Percentiles rank a stretch among this genome's conserved stretches.
These are phyloP conservation scores for Lapara coniferarum DNA, from an alignment of 2,888 invertebrate genomes.

Conservation along the genomic window DNA sequence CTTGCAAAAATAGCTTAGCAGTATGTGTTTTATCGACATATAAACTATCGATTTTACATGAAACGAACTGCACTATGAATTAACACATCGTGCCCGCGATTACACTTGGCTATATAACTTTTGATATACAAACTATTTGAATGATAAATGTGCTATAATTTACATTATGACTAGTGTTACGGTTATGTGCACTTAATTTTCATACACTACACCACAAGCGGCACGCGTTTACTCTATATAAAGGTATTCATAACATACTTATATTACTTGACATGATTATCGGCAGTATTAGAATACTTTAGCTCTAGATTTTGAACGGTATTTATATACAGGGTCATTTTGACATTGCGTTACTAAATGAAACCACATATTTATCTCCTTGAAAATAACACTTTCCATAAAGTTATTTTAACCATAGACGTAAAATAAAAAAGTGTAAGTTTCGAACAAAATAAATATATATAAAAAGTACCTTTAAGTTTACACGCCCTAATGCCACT, in stretches of 20 bases:
- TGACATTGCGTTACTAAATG: too few relatives aligned
- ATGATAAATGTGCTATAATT: constrained; percentile 48
- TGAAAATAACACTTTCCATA: too few relatives aligned
- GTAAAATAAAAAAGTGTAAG: too few relatives aligned
- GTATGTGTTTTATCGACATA: background rate
- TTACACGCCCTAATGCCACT: too few relatives aligned
- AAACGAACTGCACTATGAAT: background rate
- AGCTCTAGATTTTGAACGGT: constrained; percentile 21
- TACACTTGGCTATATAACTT: constrained; percentile 4
- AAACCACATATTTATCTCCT: too few relatives aligned
- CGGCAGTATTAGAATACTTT: constrained; percentile 28
- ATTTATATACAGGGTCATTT: too few relatives aligned
- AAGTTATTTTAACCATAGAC: too few relatives aligned
- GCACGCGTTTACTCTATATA: constrained; percentile 17
- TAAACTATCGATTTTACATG: background rate
- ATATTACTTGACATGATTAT: constrained; percentile 25
- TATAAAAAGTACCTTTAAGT: too few relatives aligned
- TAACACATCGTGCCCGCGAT: constrained; percentile 16
- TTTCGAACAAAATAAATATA: too few relatives aligned
- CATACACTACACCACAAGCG: constrained; percentile 42
- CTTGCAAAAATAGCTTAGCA: background rate
- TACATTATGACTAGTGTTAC: constrained; percentile 70
- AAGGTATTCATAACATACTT: constrained; percentile 22
- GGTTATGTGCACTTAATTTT: constrained; percentile 58
- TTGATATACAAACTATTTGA: constrained; percentile 20